Conservation (phyloP, 2,113 vertebrate genomes). For the Malurus alboscapulatus region DNA sequence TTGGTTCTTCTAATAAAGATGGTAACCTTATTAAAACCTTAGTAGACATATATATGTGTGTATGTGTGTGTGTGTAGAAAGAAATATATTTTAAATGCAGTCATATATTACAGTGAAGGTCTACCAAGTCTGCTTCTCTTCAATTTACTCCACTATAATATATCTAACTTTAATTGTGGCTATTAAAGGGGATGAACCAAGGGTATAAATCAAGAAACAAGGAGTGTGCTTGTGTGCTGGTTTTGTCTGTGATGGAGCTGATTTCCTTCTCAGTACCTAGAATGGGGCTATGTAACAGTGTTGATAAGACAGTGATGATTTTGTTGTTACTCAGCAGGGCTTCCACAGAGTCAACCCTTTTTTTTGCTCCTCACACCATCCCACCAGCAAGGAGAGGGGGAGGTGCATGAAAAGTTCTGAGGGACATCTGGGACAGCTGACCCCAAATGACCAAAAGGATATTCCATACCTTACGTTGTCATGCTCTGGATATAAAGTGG, state of each 20-base stretch:
- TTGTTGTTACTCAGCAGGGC: neutral
- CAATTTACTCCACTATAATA: neutral
- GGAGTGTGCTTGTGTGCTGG: neutral
- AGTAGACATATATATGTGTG: neutral
- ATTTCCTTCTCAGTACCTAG: neutral
- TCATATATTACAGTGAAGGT: neutral
- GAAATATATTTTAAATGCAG: neutral
- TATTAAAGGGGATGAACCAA: neutral
- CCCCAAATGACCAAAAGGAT: neutral
- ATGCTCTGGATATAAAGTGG: neutral
- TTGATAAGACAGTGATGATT: neutral
- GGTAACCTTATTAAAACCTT: neutral
- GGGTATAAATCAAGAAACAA: neutral
- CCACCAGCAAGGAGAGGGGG: neutral
- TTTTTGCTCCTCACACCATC: neutral
- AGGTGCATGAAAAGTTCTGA: neutral
- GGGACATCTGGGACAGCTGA: neutral
- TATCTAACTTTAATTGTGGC: neutral
- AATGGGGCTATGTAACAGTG: neutral
- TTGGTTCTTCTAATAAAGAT: neutral
- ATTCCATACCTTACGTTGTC: too few species aligned
- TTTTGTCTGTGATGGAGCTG: neutral
- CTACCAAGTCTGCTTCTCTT: neutral
- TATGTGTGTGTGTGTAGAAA: neutral
- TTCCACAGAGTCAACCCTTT: neutral